phyloP scores from a whole-genome alignment of 2,113 vertebrate genomes.

The Ameiurus melas region DNA sequence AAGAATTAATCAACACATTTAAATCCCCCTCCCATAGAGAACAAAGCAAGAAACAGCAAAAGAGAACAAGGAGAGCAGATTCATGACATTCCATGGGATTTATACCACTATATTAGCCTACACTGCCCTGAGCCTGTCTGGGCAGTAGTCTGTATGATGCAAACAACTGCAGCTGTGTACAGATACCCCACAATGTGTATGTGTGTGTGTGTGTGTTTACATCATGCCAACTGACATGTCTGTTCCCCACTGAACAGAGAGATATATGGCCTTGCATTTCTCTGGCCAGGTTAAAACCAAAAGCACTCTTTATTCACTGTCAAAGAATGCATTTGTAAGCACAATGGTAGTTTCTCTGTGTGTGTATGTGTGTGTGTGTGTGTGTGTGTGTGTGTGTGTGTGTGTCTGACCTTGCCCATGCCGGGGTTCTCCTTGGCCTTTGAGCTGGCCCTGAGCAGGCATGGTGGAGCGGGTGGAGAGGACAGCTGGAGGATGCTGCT shows the following conservation, averaged over 20 bases:
- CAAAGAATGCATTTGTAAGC: constrained; percentile 29
- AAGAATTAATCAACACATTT: not conserved
- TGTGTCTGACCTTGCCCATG: constrained; percentile 88
- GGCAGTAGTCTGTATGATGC: constrained; percentile 24
- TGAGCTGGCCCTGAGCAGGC: constrained; percentile 88
- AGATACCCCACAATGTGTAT: constrained; percentile 30
- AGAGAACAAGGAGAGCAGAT: constrained; percentile 49
- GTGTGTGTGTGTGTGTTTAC: not conserved
- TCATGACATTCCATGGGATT: constrained; percentile 66
- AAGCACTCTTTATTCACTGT: constrained; percentile 39
- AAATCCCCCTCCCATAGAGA: not conserved
- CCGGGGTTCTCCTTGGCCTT: constrained; percentile 98
- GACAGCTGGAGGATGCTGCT: constrained; percentile 88
- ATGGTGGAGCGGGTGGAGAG: constrained; percentile 92
- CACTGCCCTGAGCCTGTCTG: constrained; percentile 55
- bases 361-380: constrained; percentile 1
- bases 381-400: constrained; percentile 29
- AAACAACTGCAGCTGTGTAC: constrained; percentile 48
- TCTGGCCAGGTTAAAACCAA: constrained; percentile 10
- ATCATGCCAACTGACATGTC: not conserved
- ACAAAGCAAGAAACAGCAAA: constrained; percentile 6
- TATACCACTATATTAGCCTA: constrained; percentile 64
- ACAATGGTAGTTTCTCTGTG: not conserved
- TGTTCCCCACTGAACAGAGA: constrained; percentile 23
- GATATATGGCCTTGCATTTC: constrained; percentile 33